Base-by-base conservation (phyloP, 2,888 invertebrate species). In the Perdita meconis region DNA sequence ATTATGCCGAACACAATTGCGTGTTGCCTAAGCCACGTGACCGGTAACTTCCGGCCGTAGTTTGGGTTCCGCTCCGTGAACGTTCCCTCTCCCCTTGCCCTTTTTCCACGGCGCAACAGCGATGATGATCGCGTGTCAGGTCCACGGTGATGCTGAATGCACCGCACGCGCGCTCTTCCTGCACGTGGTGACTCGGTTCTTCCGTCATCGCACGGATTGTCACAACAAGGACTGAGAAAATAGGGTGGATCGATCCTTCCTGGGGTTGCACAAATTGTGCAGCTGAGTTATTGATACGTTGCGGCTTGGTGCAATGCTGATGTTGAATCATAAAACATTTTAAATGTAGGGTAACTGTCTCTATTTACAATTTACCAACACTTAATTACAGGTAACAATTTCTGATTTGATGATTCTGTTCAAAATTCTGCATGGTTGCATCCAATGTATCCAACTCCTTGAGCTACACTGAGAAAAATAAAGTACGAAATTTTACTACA, bases 1-100 rank as follows among this genome's bases (percentile, higher is more conserved):
- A 92, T 92, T 91, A 91, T 90, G 88, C 90, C 90, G 91, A 91
- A 92, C 91, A 92, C 92, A 92, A 92, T 92, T 92, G 92, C 92
- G 91, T 92, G 91, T 92, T 91, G 91, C 89, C 89, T 90, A 90
- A 89, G 92, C 91, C 92, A 92, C 92, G 92, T 92, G 92, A 91
- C 92, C 90, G 88, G 89, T 77, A 85, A 91, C 92, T 92, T 92
- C 92, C 92, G 92, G 91, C 89, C 90, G 88, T 90, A 89, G 89
- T 87, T 90, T 87, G 90, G 90, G 91, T 91, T 91, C 91, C 91
- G 91, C 90, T 91, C 79, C 81, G 88, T 88, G 90, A n/a, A 91
- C 88, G 88, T 89, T 22, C 78, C 56, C 44, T 47, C n/a, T 53
- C 57, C 50, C 26, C 22, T 34, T 22, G 47, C 36, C 65, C 51